Evolutionary conservation across 2,888 invertebrate genomes (phyloP), one percentile per base, ranked within the genome.

Genomic region (Icerya purchasi): DNA sequence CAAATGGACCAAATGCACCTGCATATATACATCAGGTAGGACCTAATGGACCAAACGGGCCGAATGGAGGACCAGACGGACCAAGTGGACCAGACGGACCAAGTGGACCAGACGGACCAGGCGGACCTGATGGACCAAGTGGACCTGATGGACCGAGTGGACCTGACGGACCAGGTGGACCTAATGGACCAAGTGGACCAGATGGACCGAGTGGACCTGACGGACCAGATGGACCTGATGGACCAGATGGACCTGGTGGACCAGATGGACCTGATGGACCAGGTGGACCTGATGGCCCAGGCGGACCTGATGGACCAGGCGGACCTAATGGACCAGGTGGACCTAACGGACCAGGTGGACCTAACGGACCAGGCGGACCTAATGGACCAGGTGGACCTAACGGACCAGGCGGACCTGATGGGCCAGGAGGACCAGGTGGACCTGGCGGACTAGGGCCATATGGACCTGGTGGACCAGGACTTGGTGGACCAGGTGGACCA

Each of bases 141-240:
- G 36, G 36, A 36, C 36, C 36, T 36, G 14, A n/a, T n/a, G n/a
- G n/a, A n/a, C n/a, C n/a, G n/a, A n/a, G n/a, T n/a, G n/a, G n/a
- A n/a, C n/a, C n/a, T n/a, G n/a, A n/a, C n/a, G n/a, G n/a, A n/a
- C n/a, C n/a, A n/a, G n/a, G n/a, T n/a, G n/a, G n/a, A n/a, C n/a
- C n/a, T n/a, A n/a, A n/a, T n/a, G n/a, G n/a, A 36, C 36, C 36
- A 36, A 36, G 14, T 8, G 36, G 36, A 14, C 36, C 36, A 36
- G 8, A 74, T 14, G 68, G 64, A 21, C 66, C 66, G 18, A 77
- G 77, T 1, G 65, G 65, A 55, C 25, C 56, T 36, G 57, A 70
- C 36, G 65, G 65, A 61, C 60, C 61, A 62, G 5, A 8, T 36
- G 36, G 36, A 5, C 36, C 36, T 8, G 5, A 5, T 8, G 36